These are phyloP conservation scores for Turnix velox DNA, from an alignment of 2,113 vertebrate species.

Conservation along the genomic window DNA sequence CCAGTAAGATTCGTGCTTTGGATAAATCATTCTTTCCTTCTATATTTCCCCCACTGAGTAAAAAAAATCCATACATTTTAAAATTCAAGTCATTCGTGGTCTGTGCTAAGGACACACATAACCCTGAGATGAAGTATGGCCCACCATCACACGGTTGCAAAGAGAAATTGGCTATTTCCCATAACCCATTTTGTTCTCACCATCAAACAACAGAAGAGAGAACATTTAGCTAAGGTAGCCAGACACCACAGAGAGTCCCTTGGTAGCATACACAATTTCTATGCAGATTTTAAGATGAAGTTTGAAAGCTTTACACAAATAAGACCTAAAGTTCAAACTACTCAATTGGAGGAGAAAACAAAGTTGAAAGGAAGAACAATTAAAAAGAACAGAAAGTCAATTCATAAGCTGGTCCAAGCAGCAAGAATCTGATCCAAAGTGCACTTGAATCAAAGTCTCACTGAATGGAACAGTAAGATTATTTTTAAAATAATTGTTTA, in stretches of 20 bases:
- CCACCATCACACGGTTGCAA: not conserved
- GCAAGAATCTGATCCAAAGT: not conserved
- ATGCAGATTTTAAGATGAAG: not conserved
- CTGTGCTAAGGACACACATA: not conserved
- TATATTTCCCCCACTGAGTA: not conserved
- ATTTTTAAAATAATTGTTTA: not conserved
- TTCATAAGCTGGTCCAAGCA: not conserved
- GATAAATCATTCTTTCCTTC: not conserved
- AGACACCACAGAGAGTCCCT: not conserved
- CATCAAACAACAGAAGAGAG: not conserved
- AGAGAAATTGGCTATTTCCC: not conserved
- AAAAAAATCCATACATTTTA: not conserved
- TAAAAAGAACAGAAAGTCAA: not conserved
- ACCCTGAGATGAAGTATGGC: not conserved
- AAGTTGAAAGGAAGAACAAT: not conserved
- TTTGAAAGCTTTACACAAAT: not conserved
- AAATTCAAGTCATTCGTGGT: not conserved
- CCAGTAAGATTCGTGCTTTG: not conserved
- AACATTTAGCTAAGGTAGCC: not conserved
- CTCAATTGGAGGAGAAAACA: not conserved
- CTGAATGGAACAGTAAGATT: not conserved
- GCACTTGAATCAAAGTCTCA: not conserved
- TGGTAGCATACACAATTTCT: rapidly evolving
- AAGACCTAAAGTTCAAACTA: not conserved
- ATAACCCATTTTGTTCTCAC: not conserved